Evolutionary conservation across 2,797 vertebrate species (phyloP), one percentile per base, ranked within the genome.

Genomic region (Adelosebastes latens): DNA sequence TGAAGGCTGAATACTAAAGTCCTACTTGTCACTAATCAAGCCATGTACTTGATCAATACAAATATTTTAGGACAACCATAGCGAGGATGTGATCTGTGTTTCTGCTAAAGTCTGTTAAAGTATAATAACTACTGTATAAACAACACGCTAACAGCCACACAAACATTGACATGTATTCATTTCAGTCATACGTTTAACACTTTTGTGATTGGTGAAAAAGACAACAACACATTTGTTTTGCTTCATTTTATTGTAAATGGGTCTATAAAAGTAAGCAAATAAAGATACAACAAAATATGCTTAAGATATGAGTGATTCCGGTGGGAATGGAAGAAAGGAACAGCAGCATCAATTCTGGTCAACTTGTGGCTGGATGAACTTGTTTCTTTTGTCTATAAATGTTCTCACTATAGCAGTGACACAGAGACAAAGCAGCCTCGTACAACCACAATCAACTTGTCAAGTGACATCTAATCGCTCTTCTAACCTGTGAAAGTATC

Each of bases 201-300:
- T 8, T 64, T 27, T 32, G 27, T 46, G 61, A 59, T 60, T 3
- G 10, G 36, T 62, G 11, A 81, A 76, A 69, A 80, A 65, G 42
- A 83, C 31, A 71, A 61, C 75, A 70, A 9, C 66, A 34, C 11
- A 6, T 6, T 3, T 18, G 16, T 81, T 34, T 39, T 10, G 8
- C 13, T 31, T 61, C 18, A 74, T 90, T 95, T 95, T 94, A 96
- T 94, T 93, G 85, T 75, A 92, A 92, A 94, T 83, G 27, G 49
- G 36, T 87, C 81, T 71, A 87, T 81, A 93, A 93, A 92, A 86
- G 24, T 71, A 6, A 80, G 10, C 25, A 32, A 59, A 71, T 36
- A 65, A 52, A 55, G 32, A 82, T 58, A 79, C 31, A 77, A 79
- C 34, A 75, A 52, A 53, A 53, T 11, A 60, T 25, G 16, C 2